A percentile compares a stretch with the other conserved stretches of the same genome.
Evolutionary conservation across 2,113 vertebrate genomes (phyloP).

Genomic region (human): DNA sequence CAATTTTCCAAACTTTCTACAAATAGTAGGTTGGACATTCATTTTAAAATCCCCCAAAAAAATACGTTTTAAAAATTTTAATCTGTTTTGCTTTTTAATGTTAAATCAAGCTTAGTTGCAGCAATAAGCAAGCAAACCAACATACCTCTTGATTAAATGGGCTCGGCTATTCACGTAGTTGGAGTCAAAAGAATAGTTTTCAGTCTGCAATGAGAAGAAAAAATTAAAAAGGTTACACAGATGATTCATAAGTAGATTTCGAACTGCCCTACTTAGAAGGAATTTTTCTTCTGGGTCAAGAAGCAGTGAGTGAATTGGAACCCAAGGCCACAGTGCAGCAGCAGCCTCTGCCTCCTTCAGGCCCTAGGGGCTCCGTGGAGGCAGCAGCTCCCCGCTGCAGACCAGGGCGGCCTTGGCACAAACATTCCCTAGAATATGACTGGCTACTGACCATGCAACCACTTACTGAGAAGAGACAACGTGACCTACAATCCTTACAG

Average conservation of each 20-base stretch:
- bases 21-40: conserved; percentile 13
- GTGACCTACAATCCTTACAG: conserved; percentile 76
- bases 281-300: neutral
- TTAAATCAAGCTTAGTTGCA: conserved; percentile 66
- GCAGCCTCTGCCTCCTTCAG: neutral
- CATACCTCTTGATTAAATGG: conserved; percentile 99
- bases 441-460: conserved; percentile 75
- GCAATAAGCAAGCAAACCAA: conserved; percentile 71
- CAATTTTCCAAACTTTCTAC: conserved; percentile 24
- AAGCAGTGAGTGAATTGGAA: conserved; percentile 39
- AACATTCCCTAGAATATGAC: conserved; percentile 35
- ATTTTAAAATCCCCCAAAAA: neutral
- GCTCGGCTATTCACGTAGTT: conserved; percentile 99
- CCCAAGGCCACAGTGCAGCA: neutral
- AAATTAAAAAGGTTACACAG: conserved; percentile 56
- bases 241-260: conserved; percentile 11
- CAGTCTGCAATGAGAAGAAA: conserved; percentile 91
- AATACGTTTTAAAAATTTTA: neutral
- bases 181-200: conserved; percentile 99
- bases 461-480: conserved; percentile 78
- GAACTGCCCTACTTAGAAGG: conserved; percentile 24
- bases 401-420: neutral
- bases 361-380: neutral
- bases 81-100: conserved; percentile 63
- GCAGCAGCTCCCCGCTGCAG: neutral